Evolutionary conservation across 2,113 vertebrate genomes (phyloP).

Genomic region (Bucco capensis): DNA sequence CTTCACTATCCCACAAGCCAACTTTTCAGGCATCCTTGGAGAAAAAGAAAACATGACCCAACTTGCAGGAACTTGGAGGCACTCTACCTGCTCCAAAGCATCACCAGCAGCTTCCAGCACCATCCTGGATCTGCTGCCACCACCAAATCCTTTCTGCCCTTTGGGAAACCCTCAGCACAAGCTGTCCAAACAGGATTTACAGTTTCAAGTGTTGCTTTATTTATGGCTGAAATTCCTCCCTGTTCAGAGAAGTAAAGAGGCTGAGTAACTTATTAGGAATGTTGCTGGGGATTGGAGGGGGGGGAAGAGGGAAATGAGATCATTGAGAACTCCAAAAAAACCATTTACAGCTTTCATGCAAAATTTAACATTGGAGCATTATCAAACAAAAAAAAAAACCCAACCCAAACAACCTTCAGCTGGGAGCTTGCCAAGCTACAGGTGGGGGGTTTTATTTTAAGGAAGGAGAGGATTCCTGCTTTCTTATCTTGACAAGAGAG

Average conservation of each 20-base stretch:
- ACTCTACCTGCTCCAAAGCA: neutral
- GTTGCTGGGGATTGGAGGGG: neutral
- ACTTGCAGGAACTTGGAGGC: neutral
- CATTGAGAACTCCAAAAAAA: neutral
- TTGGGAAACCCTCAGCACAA: neutral
- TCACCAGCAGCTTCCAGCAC: neutral
- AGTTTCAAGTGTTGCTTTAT: neutral
- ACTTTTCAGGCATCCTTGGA: neutral
- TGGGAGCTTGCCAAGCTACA: constrained; percentile 8
- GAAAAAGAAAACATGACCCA: neutral
- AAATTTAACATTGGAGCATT: neutral
- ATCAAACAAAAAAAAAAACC: neutral
- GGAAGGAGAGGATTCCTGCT: neutral
- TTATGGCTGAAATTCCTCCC: constrained; percentile 23
- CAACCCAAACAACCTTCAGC: neutral
- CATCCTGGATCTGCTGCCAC: neutral
- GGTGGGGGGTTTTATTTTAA: neutral
- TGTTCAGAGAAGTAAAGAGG: neutral
- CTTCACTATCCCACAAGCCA: neutral
- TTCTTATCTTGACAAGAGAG: constrained; percentile 2
- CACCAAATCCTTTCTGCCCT: neutral
- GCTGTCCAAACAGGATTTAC: constrained; percentile 40
- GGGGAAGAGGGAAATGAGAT: constrained; percentile 24
- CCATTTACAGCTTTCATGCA: neutral
- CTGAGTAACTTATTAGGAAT: constrained; percentile 37